Percentiles rank a stretch among this genome's conserved stretches.
Evolutionary conservation across 2,888 invertebrate species (phyloP).

Genomic region (Tetanocera ferruginea): DNA sequence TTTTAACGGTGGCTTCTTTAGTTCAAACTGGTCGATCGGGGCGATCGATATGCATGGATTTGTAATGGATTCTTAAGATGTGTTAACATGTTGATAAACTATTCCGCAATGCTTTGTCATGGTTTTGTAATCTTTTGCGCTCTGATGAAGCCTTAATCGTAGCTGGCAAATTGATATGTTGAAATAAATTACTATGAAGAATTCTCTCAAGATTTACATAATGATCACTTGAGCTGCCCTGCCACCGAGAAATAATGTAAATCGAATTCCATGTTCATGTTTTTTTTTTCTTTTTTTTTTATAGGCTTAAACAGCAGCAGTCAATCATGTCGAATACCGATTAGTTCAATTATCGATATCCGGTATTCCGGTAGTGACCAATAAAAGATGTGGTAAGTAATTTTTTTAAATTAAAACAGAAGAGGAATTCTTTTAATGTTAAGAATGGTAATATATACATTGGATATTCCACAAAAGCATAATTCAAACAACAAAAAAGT

Average conservation of each 20-base stretch:
- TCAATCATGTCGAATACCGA: slow-evolving; percentile 21
- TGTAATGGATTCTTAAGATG: slow-evolving; percentile 27
- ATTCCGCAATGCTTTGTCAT: neutral
- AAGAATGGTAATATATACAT: too few relatives aligned
- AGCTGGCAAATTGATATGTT: slow-evolving; percentile 20
- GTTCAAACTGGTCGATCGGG: slow-evolving; percentile 17
- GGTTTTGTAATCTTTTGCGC: neutral
- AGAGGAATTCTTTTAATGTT: neutral
- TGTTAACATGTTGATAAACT: slow-evolving; percentile 33
- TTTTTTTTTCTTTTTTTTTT: neutral
- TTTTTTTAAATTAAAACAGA: neutral
- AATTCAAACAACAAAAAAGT: too few relatives aligned
- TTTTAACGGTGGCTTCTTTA: slow-evolving; percentile 44
- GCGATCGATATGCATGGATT: slow-evolving; percentile 12
- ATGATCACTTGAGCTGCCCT: neutral
- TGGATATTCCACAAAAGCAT: too few relatives aligned
- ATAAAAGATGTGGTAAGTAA: neutral
- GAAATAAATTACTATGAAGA: neutral
- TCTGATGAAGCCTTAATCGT: neutral
- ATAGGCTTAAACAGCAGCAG: neutral
- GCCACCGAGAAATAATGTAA: neutral
- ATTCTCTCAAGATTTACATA: slow-evolving; percentile 9
- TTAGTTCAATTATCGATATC: slow-evolving; percentile 14
- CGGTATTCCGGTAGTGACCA: slow-evolving; percentile 17
- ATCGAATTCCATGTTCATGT: neutral